Evolutionary conservation across 2,888 invertebrate species (phyloP).

Genomic region (Melieria crassipennis): DNA sequence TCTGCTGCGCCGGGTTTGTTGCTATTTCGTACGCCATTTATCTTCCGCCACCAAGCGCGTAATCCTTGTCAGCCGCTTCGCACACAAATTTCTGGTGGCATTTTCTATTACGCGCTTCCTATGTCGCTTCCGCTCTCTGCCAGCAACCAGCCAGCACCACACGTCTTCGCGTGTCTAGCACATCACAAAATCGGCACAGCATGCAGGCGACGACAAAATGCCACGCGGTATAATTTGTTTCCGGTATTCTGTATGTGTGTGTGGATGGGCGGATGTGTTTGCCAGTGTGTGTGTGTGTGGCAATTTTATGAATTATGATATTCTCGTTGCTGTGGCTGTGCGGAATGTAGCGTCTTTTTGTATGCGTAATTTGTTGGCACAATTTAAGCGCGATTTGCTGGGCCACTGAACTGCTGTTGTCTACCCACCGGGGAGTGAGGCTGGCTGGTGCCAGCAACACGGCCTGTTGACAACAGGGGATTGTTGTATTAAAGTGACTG

Average conservation of each 20-base stretch:
- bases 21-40: conserved; percentile 42
- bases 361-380: conserved; percentile 12
- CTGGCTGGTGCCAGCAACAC: background rate
- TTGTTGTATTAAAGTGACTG: conserved; percentile 43
- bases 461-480: conserved; percentile 26
- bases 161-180: background rate
- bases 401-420: background rate
- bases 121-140: conserved; percentile 4
- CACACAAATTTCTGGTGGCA: background rate
- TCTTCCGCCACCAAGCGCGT: conserved; percentile 37
- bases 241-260: conserved; percentile 32
- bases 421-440: background rate
- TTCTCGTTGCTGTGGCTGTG: conserved; percentile 23
- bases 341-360: background rate
- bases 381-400: conserved; percentile 9
- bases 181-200: conserved; percentile 4
- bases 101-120: conserved; percentile 14
- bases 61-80: conserved; percentile 41
- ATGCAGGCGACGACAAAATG: conserved; percentile 34
- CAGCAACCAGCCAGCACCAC: background rate
- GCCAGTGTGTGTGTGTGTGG: conserved; percentile 11
- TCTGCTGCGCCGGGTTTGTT: background rate
- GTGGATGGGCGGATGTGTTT: conserved; percentile 16
- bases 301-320: conserved; percentile 39
- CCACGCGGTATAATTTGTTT: conserved; percentile 48